These are phyloP conservation scores for Sycophila texana DNA, from an alignment of 2,888 invertebrate species.

Conservation along the genomic window DNA sequence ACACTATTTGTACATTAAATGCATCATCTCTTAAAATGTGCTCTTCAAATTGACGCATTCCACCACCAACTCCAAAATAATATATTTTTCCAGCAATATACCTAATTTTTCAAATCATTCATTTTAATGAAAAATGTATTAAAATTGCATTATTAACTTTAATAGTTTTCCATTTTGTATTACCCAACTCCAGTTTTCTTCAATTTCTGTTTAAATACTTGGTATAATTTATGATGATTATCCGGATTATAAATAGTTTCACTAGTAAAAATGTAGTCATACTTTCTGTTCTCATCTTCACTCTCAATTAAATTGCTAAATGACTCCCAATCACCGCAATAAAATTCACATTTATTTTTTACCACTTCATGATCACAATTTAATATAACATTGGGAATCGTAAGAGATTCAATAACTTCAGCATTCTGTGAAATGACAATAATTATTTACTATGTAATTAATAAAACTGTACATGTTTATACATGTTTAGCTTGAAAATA, in stretches of 20 bases:
- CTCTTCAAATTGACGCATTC: conserved; percentile 85
- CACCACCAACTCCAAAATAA: conserved; percentile 97
- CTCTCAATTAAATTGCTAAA: conserved; percentile 75
- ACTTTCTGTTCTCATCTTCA: conserved; percentile 77
- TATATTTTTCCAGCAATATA: conserved; percentile 92
- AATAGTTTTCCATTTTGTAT: conserved; percentile 34
- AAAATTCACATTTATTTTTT: conserved; percentile 75
- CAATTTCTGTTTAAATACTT: conserved; percentile 81
- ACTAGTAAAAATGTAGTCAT: conserved; percentile 91
- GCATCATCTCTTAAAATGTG: conserved; percentile 77
- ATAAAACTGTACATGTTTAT: conserved; percentile 7
- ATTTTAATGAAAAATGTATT: not conserved
- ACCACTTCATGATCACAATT: conserved; percentile 78
- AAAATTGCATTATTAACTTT: conserved; percentile 6
- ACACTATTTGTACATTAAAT: conserved; percentile 79
- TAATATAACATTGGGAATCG: conserved; percentile 87
- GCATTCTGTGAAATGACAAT: conserved; percentile 82
- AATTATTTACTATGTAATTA: conserved; percentile 13
- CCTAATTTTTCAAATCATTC: conserved; percentile 58
- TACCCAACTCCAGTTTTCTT: conserved; percentile 81
- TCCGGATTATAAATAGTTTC: conserved; percentile 94
- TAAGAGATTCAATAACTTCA: conserved; percentile 88
- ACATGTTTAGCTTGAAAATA: conserved; percentile 3
- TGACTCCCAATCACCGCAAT: conserved; percentile 86
- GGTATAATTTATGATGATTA: conserved; percentile 86